Conservation (phyloP, 23 tunicate species). For the Trididemnum clinides region DNA sequence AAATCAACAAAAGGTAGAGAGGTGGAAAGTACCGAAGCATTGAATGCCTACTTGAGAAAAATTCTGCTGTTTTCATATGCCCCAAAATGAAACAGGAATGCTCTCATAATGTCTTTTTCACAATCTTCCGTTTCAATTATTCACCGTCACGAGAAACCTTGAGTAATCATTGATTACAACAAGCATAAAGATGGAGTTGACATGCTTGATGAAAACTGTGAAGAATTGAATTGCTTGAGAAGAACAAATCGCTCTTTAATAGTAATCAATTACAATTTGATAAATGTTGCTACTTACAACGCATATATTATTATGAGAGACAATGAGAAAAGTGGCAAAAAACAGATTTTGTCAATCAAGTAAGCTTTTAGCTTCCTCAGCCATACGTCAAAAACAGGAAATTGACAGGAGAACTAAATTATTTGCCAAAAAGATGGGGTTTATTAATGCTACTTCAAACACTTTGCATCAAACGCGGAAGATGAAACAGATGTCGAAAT, state of each 20-base stretch:
- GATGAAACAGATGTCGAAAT: neutral
- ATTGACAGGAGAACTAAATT: too few species aligned
- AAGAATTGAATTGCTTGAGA: neutral
- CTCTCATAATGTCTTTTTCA: neutral
- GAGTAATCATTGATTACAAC: neutral
- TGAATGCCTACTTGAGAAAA: neutral
- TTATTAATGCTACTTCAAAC: too few species aligned
- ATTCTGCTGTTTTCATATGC: neutral
- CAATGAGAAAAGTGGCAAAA: too few species aligned
- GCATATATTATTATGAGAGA: neutral
- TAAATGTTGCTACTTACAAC: neutral
- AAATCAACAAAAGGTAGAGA: neutral
- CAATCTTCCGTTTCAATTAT: neutral
- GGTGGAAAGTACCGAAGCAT: neutral
- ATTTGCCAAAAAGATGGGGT: neutral
- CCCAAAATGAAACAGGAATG: neutral
- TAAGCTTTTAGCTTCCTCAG: too few species aligned
- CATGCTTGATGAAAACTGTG: too few species aligned
- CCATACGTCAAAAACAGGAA: too few species aligned
- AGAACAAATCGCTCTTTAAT: neutral
- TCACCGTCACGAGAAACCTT: neutral
- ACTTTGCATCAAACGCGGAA: too few species aligned
- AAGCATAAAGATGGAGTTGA: too few species aligned
- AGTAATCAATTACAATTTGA: too few species aligned
- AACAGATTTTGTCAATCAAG: too few species aligned